These are phyloP conservation scores for Sarcophaga peregrina DNA, from an alignment of 1,140 invertebrate genomes.

Conservation along the genomic window DNA sequence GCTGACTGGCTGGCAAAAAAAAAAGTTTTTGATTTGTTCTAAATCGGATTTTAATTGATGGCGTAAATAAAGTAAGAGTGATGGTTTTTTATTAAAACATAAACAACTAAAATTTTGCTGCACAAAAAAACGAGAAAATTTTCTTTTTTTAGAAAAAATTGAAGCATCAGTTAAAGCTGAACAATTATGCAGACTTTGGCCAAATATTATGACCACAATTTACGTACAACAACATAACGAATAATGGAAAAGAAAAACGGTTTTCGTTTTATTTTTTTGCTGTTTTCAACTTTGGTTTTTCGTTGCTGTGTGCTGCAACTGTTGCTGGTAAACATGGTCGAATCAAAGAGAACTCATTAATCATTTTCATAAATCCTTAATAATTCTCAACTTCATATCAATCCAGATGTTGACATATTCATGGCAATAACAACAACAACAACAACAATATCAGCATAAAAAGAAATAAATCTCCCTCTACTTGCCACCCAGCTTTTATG, in stretches of 20 bases:
- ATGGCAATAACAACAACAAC: not conserved
- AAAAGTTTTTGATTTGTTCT: slow-evolving; percentile 24
- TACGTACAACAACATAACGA: slow-evolving; percentile 10
- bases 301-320: not conserved
- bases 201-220: slow-evolving; percentile 36
- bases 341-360: slow-evolving; percentile 38
- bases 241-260: not conserved
- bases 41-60: slow-evolving; percentile 38
- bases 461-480: not conserved
- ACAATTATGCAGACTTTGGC: slow-evolving; percentile 13
- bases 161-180: not conserved
- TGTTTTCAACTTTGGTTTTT: not conserved
- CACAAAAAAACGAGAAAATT: too few species aligned
- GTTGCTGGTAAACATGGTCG: slow-evolving; percentile 16
- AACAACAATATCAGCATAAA: not conserved
- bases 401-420: slow-evolving; percentile 39
- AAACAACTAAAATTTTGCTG: not conserved
- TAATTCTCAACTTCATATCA: slow-evolving; percentile 39
- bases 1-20: not conserved
- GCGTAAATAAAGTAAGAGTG: slow-evolving; percentile 32
- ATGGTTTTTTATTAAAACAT: slow-evolving; percentile 3
- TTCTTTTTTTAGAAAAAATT: not conserved
- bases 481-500: not conserved
- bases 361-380: slow-evolving; percentile 41
- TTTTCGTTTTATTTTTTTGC: not conserved